phyloP scores from a whole-genome alignment of 1,140 invertebrate species.

The Antheraea pernyi region DNA sequence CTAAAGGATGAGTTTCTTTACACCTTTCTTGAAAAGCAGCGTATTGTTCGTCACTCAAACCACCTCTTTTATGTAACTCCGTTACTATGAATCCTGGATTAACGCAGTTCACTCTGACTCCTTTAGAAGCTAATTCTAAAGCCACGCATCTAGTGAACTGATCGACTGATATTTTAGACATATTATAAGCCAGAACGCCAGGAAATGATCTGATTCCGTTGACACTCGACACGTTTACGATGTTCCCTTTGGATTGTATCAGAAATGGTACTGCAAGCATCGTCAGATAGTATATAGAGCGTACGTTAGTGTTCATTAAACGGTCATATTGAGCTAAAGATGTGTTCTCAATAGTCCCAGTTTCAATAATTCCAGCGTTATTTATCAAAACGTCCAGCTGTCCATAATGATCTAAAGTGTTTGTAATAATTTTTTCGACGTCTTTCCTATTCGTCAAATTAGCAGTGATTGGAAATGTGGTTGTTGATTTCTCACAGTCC shows the following conservation, averaged over 20 bases:
- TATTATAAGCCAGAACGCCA: conserved; percentile 89
- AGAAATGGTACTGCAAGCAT: conserved; percentile 92
- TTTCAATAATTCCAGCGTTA: conserved; percentile 92
- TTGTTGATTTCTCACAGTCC: conserved; percentile 55
- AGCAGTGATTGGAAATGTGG: conserved; percentile 53
- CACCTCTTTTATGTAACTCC: conserved; percentile 88
- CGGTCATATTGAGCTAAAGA: conserved; percentile 90
- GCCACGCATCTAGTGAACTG: conserved; percentile 92
- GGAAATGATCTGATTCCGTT: conserved; percentile 90
- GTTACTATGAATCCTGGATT: conserved; percentile 91
- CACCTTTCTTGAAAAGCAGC: conserved; percentile 86
- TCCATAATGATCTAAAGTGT: conserved; percentile 85
- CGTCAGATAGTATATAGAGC: conserved; percentile 90
- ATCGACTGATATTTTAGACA: conserved; percentile 95
- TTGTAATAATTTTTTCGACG: conserved; percentile 85
- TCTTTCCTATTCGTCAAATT: conserved; percentile 90
- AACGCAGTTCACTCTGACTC: conserved; percentile 92
- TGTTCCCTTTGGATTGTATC: conserved; percentile 89
- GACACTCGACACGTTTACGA: conserved; percentile 96
- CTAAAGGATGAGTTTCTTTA: conserved; percentile 90
- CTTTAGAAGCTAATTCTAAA: conserved; percentile 88
- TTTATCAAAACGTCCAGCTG: conserved; percentile 91
- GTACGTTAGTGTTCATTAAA: conserved; percentile 91
- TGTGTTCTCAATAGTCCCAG: conserved; percentile 91
- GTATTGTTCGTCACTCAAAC: conserved; percentile 86